Base-by-base conservation (phyloP, 2,797 vertebrate genomes). In the Acanthiza pusilla region DNA sequence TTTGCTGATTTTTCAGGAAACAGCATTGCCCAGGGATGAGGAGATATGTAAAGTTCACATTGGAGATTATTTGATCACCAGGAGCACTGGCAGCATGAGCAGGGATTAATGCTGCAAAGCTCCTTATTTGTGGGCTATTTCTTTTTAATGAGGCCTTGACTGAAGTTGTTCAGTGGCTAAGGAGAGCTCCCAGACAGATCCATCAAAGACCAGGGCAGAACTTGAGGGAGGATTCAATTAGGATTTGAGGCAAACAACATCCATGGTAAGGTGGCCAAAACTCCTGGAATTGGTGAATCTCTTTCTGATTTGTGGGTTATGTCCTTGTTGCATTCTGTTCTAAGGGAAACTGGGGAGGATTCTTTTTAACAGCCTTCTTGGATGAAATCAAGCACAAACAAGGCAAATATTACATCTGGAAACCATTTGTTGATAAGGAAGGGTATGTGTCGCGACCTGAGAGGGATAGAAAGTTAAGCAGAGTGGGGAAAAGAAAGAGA, bases 291-390 rank as follows among this genome's bases (percentile, higher is more conserved):
- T 42, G 17, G n/a, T 60, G 34, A 16, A 11, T 62, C 63, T 76
- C 48, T 3, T 19, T 55, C 29, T 38, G n/a, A 29, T 57, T 51
- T 60, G 32, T 14, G 12, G 12, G 25, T 25, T 54, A 57, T 26
- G 43, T 42, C 26, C 16, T 34, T 34, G 30, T 30, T 29, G 27
- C 1, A 0, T 45, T 57, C 30, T 0, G 1, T 26, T 30, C 11
- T 14, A 30, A 42, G 10, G 51, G 34, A 73, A 65, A n/a, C 8
- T 1, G 2, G 9, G 42, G 29, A 16, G 4, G 19, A 4, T 20
- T 63, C 23, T n/a, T 42, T 65, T 30, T 26, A 83, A 18, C 26
- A 66, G 36, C 43, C 5, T 66, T 34, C 21, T 58, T 11, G 4
- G 14, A 22, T 0, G 1, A 74, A 66, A 50, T 36, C 61, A 30